These are phyloP conservation scores for Serranus cabrilla DNA, from an alignment of 2,797 vertebrate genomes.

Conservation along the genomic window DNA sequence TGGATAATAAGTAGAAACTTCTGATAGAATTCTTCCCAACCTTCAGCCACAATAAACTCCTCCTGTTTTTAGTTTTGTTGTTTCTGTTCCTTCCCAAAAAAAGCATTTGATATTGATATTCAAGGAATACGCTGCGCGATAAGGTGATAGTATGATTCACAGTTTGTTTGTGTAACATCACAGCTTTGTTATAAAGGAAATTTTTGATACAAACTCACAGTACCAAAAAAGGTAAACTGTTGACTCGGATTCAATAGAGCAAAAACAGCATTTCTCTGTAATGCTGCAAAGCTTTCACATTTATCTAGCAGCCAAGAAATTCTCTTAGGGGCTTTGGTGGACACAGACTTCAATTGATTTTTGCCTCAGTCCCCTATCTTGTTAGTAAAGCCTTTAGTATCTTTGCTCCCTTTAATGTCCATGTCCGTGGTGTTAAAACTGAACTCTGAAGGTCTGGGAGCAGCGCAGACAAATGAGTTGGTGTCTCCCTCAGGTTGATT, in stretches of 20 bases:
- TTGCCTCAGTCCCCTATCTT: slow-evolving; percentile 17
- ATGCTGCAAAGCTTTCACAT: slow-evolving; percentile 9
- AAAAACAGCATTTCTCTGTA: slow-evolving; percentile 27
- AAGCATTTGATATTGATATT: not conserved
- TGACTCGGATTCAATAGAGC: not conserved
- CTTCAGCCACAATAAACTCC: not conserved
- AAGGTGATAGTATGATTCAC: not conserved
- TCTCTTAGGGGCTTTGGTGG: slow-evolving; percentile 21
- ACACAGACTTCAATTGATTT: slow-evolving; percentile 32
- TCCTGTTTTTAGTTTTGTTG: not conserved
- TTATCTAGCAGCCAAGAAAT: not conserved
- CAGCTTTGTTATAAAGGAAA: not conserved
- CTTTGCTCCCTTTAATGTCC: slow-evolving; percentile 9
- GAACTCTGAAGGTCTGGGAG: not conserved
- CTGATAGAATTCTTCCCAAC: not conserved
- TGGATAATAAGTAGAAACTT: not conserved
- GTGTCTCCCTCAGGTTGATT: slow-evolving; percentile 82
- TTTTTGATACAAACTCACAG: not conserved
- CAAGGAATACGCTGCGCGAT: not conserved
- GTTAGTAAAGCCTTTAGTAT: slow-evolving; percentile 34
- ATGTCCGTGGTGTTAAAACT: slow-evolving; percentile 14
- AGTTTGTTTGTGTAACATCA: not conserved
- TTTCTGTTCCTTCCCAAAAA: slow-evolving; percentile 1
- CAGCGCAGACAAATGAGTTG: not conserved
- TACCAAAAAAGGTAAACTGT: not conserved